Percentiles rank a stretch among this genome's conserved stretches.
Conservation (phyloP, 2,888 invertebrate species). For the Anoplius nigerrimus region DNA sequence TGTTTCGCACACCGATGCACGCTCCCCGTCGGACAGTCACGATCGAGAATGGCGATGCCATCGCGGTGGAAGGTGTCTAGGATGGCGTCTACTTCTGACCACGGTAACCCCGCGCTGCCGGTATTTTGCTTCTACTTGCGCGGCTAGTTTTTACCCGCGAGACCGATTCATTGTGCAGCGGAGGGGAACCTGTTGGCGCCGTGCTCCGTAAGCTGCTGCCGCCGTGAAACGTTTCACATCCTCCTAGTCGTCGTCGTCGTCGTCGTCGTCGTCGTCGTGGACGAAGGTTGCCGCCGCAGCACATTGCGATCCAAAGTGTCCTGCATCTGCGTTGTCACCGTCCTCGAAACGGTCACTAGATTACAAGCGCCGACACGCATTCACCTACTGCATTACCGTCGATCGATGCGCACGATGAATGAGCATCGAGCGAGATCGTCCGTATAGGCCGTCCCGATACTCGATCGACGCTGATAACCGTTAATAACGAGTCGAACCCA, state of each 20-base stretch:
- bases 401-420: slow-evolving; percentile 12
- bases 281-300: no score
- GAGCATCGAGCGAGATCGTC: slow-evolving; percentile 14
- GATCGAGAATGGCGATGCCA: slow-evolving; percentile 2
- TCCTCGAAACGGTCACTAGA: background rate
- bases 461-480: slow-evolving; percentile 28
- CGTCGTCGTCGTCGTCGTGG: no score
- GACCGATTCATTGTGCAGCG: slow-evolving; percentile 56
- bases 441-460: slow-evolving; percentile 10
- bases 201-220: no score
- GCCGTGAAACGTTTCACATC: no score
- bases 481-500: slow-evolving; percentile 14
- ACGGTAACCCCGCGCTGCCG: slow-evolving; percentile 35
- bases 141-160: slow-evolving; percentile 58
- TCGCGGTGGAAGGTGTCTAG: slow-evolving; percentile 36
- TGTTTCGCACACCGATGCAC: no score
- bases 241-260: no score
- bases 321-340: slow-evolving; percentile 10
- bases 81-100: slow-evolving; percentile 38
- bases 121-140: slow-evolving; percentile 43
- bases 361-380: slow-evolving; percentile 11
- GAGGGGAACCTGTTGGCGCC: slow-evolving; percentile 59
- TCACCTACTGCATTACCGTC: slow-evolving; percentile 11
- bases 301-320: slow-evolving; percentile 14
- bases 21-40: background rate